phyloP scores from a whole-genome alignment of 2,113 vertebrate genomes.

The Blennius ocellaris region DNA sequence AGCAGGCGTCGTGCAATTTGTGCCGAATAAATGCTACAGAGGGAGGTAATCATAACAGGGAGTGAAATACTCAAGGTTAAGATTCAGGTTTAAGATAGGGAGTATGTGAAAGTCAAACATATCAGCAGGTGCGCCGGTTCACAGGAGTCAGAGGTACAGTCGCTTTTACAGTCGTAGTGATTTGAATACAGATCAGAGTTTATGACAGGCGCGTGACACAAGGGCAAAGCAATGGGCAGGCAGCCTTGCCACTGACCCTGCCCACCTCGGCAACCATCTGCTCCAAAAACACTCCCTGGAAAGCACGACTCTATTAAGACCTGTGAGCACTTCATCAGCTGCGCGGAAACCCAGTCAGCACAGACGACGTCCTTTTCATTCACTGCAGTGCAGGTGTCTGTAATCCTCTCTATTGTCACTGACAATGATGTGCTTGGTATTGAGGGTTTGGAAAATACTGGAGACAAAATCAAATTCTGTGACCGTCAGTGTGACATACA shows the following conservation, averaged over 20 bases:
- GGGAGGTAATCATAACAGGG: neutral
- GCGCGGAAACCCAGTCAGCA: slow-evolving; percentile 10
- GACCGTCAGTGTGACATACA: neutral
- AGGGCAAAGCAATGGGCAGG: slow-evolving; percentile 56
- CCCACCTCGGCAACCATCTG: slow-evolving; percentile 65
- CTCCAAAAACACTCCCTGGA: slow-evolving; percentile 49
- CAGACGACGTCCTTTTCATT: slow-evolving; percentile 10
- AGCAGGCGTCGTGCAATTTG: neutral
- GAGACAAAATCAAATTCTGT: neutral
- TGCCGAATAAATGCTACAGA: neutral
- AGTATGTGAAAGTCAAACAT: neutral
- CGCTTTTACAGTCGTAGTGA: neutral
- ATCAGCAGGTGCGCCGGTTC: neutral
- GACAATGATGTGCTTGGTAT: neutral
- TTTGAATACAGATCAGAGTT: slow-evolving; percentile 5
- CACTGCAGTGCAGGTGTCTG: slow-evolving; percentile 5
- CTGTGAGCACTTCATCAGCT: slow-evolving; percentile 49
- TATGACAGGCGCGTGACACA: slow-evolving; percentile 44
- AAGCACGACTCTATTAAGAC: slow-evolving; percentile 50
- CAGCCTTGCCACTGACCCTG: slow-evolving; percentile 31
- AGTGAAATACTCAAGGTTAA: neutral
- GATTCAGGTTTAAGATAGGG: neutral
- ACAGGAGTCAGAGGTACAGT: neutral
- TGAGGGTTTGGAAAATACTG: neutral
- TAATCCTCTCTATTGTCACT: slow-evolving; percentile 4